These are phyloP conservation scores for Palythoa grandiflora DNA, from an alignment of 92 coral and sea anemone genomes.

Conservation along the genomic window DNA sequence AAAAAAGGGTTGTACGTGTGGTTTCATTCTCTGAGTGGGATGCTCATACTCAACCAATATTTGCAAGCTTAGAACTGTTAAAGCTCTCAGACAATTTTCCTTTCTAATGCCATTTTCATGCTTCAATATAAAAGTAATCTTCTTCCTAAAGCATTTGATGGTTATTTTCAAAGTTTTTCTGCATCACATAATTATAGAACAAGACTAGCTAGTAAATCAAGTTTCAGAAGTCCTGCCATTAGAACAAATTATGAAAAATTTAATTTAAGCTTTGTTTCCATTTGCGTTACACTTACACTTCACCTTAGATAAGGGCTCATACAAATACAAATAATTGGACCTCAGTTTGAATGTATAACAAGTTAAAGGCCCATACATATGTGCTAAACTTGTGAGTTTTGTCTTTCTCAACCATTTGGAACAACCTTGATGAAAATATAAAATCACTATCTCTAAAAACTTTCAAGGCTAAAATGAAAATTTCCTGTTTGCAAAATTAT, in stretches of 20 bases:
- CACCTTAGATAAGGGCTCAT: too few species aligned
- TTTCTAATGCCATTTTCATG: not conserved
- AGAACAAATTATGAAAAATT: conserved; percentile 1
- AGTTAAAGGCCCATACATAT: too few species aligned
- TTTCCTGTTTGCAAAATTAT: not conserved
- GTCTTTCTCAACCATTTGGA: not conserved
- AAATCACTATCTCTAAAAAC: not conserved
- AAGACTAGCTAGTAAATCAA: not conserved
- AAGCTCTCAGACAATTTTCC: too few species aligned
- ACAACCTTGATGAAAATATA: conserved; percentile 6
- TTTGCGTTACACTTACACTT: too few species aligned
- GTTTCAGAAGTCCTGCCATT: not conserved
- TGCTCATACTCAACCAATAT: too few species aligned
- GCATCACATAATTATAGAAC: not conserved
- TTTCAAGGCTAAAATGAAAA: not conserved
- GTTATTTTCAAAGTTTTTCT: not conserved
- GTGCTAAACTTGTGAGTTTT: too few species aligned
- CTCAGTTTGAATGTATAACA: too few species aligned
- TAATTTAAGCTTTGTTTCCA: not conserved
- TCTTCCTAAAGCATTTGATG: not conserved
- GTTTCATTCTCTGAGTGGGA: not conserved
- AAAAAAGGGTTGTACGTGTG: not conserved
- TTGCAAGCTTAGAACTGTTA: too few species aligned
- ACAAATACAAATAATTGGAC: too few species aligned
- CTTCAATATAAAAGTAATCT: not conserved